Percentiles rank a stretch among this genome's conserved stretches.
Conservation (phyloP, 2,888 invertebrate species). For the Trypoxylon attenuatum region DNA sequence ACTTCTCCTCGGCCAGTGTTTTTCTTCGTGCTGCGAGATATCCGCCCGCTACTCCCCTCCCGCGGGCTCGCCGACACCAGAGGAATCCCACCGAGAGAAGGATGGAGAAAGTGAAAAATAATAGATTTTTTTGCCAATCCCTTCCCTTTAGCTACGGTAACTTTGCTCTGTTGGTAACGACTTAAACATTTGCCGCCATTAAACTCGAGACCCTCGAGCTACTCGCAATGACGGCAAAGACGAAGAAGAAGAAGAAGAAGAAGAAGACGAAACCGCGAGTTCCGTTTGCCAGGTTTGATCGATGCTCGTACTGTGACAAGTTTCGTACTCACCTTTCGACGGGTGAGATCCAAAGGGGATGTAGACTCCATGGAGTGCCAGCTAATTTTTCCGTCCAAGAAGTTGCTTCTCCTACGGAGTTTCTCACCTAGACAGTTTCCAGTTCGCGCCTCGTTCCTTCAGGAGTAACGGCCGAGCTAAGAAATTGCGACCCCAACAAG, state of each 20-base stretch:
- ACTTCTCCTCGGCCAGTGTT: conserved; percentile 51
- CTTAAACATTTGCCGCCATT: conserved; percentile 51
- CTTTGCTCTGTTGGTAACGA: conserved; percentile 41
- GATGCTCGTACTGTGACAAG: no score
- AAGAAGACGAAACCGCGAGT: no score
- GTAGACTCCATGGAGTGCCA: not conserved
- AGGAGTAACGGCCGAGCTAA: not conserved
- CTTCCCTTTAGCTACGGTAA: conserved; percentile 11
- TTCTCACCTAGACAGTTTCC: conserved; percentile 29
- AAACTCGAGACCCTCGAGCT: conserved; percentile 3
- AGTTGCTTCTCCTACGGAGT: conserved; percentile 21
- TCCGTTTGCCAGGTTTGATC: not conserved
- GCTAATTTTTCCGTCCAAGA: not conserved
- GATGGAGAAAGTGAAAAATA: conserved; percentile 57
- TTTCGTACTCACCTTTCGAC: not conserved
- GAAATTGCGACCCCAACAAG: conserved; percentile 35
- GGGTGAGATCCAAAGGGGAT: not conserved
- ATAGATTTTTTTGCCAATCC: conserved; percentile 58
- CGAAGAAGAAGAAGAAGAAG: no score
- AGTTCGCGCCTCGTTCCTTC: conserved; percentile 16
- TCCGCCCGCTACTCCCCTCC: conserved; percentile 11
- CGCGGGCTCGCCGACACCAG: not conserved
- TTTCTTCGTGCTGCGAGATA: conserved; percentile 45
- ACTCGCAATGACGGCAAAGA: no score
- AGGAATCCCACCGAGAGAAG: not conserved